Evolutionary conservation across 2,888 invertebrate species (phyloP).

Genomic region (Nomada lathburiana): DNA sequence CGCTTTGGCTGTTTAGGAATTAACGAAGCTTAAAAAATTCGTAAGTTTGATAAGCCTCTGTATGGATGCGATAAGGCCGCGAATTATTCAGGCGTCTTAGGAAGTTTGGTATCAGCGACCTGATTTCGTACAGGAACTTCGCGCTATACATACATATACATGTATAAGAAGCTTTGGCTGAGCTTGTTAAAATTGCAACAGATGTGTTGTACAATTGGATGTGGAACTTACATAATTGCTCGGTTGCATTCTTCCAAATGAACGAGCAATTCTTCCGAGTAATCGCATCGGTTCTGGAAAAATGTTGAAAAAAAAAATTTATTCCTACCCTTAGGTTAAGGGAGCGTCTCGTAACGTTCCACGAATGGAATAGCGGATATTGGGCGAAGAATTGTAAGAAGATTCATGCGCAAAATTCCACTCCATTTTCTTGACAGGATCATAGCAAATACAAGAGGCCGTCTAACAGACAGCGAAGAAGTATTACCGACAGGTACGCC

Average conservation of each 20-base stretch:
- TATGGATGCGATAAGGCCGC: background rate
- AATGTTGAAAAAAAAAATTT: no score
- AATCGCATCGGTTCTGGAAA: no score
- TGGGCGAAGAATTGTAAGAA: no score
- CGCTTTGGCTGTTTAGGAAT: background rate
- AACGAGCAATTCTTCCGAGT: no score
- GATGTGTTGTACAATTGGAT: no score
- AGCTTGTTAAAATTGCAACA: no score
- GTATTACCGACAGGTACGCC: slow-evolving; percentile 62
- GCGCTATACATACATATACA: background rate
- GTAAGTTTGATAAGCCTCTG: background rate
- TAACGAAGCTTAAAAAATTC: background rate
- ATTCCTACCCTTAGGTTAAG: no score
- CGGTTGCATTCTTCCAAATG: no score
- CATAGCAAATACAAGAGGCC: slow-evolving; percentile 66
- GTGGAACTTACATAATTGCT: no score
- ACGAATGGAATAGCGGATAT: background rate
- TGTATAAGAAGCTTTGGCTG: background rate
- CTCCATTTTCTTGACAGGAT: slow-evolving; percentile 49
- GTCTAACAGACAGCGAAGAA: slow-evolving; percentile 73
- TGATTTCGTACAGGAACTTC: background rate
- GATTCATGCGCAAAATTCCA: background rate
- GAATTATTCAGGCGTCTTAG: background rate
- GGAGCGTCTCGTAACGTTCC: background rate
- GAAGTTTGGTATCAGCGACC: background rate